phyloP scores from a whole-genome alignment of 2,113 vertebrate species.

The Plestiodon gilberti region DNA sequence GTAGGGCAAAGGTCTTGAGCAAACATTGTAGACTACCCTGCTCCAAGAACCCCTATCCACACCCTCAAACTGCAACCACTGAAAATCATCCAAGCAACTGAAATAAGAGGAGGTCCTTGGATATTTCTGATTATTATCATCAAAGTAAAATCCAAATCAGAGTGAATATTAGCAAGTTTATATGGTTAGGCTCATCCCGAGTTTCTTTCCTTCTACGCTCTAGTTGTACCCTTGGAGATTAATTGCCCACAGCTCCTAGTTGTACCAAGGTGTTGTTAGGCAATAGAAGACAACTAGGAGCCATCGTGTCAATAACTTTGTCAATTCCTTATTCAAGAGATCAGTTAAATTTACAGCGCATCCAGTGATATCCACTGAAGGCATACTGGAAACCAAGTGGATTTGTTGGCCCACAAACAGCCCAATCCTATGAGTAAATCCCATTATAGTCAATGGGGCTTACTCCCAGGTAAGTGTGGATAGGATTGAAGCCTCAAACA shows the following conservation, averaged over 20 bases:
- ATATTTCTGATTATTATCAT: not conserved
- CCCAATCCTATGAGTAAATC: too few species aligned
- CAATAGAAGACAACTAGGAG: not conserved
- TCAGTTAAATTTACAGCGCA: not conserved
- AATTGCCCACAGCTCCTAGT: not conserved
- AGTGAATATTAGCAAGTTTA: not conserved
- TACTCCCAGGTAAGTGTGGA: too few species aligned
- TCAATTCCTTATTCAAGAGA: not conserved
- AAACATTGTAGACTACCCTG: not conserved
- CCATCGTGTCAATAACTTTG: not conserved
- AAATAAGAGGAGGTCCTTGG: not conserved
- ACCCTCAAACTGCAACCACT: too few species aligned
- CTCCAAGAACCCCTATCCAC: not conserved
- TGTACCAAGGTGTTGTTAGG: not conserved
- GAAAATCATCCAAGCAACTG: not conserved
- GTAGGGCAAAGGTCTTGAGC: not conserved
- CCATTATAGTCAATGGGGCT: too few species aligned
- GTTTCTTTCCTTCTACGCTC: not conserved
- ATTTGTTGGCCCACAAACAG: not conserved
- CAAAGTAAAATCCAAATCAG: not conserved
- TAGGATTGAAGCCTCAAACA: too few species aligned
- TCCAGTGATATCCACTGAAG: not conserved
- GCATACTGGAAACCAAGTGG: not conserved
- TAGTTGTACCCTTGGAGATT: not conserved
- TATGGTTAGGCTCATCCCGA: not conserved